Percentiles rank a stretch among this genome's conserved stretches.
phyloP scores from a whole-genome alignment of 2,113 vertebrate species.

The Miniopterus natalensis region DNA sequence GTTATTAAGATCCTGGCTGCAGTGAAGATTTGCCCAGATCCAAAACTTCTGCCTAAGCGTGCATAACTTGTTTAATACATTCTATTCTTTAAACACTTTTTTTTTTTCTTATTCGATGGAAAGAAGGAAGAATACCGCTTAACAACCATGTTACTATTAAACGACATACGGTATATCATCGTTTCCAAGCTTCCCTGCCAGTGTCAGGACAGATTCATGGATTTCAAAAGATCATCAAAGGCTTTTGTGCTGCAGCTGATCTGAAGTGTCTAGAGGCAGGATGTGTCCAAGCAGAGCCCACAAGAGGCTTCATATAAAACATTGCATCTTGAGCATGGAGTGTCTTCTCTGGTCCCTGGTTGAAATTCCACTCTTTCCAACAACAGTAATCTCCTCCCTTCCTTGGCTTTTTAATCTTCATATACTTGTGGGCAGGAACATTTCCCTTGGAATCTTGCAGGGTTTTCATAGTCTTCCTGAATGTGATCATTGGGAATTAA shows the following conservation, averaged over 20 bases:
- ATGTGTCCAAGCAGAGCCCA: background rate
- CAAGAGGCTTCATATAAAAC: background rate
- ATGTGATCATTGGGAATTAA: conserved; percentile 48
- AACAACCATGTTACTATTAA: background rate
- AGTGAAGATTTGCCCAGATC: background rate
- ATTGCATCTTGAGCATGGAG: conserved; percentile 18
- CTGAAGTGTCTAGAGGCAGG: background rate
- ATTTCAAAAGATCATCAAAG: conserved; percentile 50
- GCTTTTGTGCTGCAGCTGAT: background rate
- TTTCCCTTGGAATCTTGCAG: conserved; percentile 54
- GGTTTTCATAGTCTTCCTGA: conserved; percentile 67
- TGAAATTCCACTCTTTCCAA: conserved; percentile 62
- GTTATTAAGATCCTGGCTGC: background rate
- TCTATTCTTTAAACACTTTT: background rate
- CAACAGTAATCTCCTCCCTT: conserved; percentile 63
- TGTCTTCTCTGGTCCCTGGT: conserved; percentile 40
- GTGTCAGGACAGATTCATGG: background rate
- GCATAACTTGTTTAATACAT: background rate
- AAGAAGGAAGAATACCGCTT: conserved; percentile 25
- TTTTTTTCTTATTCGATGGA: background rate
- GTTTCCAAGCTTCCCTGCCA: conserved; percentile 46
- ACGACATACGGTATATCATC: background rate
- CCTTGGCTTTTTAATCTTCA: conserved; percentile 53
- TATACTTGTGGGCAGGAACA: conserved; percentile 46
- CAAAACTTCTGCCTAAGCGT: background rate